Evolutionary conservation across 2,888 invertebrate genomes (phyloP), one percentile per base, ranked within the genome.

Genomic region (Agrypnus murinus): DNA sequence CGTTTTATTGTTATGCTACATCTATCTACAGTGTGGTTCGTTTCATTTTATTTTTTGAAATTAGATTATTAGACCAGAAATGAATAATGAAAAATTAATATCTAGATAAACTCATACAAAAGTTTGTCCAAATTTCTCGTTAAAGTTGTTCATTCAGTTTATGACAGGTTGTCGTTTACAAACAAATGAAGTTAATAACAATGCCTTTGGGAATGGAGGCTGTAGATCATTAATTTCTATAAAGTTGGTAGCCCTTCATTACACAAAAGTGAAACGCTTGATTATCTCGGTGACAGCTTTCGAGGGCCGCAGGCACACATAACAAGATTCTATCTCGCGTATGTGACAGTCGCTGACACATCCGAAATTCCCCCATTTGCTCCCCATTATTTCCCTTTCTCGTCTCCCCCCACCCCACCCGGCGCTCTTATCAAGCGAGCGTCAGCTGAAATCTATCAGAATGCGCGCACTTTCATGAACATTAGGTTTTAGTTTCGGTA

Each of bases 301-400:
- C 73, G 69, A 72, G 75, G 74, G 72, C 75, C 73, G 64, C 72
- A 69, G 73, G 75, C 76, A 73, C 72, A 71, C 73, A 74, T 75
- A 76, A 77, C 75, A 73, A 73, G 77, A 77, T 78, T 69, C 68
- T 75, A 77, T 77, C 77, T 78, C 72, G 74, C 78, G 77, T 77
- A 76, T 77, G 78, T 78, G 78, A 77, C 78, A 78, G 74, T 77
- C 74, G 78, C 78, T 78, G 78, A 78, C 77, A 77, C 77, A 76
- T 77, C 78, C 74, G 70, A 77, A 77, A 78, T 77, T 77, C 74
- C 72, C 73, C 76, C 72, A 70, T 72, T 74, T 68, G 58, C 70
- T 72, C 67, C 69, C 72, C 75, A 73, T 73, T 77, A 74, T 73
- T 76, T 77, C 75, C 72, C 75, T 71, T 76, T 74, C 74, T 72